Conservation (phyloP, 2,888 invertebrate genomes). For the Plebejus anna region DNA sequence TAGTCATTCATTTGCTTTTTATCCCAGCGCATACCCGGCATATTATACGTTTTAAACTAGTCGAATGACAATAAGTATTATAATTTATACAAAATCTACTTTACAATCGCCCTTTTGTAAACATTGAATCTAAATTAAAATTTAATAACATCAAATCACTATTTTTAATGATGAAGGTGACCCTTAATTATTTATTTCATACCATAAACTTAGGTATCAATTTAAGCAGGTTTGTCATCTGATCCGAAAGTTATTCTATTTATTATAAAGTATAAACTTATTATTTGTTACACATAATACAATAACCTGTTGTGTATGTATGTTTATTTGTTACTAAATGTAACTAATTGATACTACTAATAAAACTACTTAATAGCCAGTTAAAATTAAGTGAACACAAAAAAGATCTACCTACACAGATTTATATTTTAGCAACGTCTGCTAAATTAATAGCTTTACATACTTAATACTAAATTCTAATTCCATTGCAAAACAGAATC, state of each 20-base stretch:
- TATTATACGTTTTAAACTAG: too few species aligned
- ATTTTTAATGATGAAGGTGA: not conserved
- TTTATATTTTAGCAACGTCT: too few species aligned
- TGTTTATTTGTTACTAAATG: not conserved
- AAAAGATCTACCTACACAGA: not conserved
- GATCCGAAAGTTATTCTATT: not conserved
- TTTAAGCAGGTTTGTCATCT: not conserved
- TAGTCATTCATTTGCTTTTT: too few species aligned
- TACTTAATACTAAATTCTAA: too few species aligned
- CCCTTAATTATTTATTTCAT: not conserved
- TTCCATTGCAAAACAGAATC: too few species aligned
- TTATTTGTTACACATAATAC: slow-evolving; percentile 7
- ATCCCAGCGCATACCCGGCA: too few species aligned
- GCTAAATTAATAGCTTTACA: too few species aligned
- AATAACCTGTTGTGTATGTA: slow-evolving; percentile 1
- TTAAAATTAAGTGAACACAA: not conserved
- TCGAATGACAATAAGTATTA: too few species aligned
- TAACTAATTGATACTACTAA: not conserved
- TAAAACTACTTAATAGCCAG: not conserved
- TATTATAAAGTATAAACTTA: not conserved
- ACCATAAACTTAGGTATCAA: not conserved
- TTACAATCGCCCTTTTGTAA: not conserved
- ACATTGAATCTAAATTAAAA: not conserved
- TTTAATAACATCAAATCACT: not conserved
- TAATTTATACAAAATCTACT: not conserved